Percentiles rank a stretch among this genome's conserved stretches.
Evolutionary conservation across 2,888 invertebrate genomes (phyloP).

Genomic region (Andrena hattorfiana): DNA sequence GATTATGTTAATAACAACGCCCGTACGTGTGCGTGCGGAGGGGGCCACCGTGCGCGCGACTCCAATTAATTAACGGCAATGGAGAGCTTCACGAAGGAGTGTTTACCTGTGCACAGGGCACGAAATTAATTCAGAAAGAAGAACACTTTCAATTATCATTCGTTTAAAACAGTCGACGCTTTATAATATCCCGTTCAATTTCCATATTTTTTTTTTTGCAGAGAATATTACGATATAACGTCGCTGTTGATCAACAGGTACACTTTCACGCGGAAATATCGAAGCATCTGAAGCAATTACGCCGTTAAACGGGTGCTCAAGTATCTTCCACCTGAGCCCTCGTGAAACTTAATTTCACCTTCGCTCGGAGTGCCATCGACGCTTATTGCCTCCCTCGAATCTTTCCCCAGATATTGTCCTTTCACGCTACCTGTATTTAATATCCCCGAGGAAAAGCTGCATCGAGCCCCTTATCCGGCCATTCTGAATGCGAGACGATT

Average conservation of each 20-base stretch:
- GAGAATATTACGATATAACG: not conserved
- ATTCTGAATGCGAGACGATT: not conserved
- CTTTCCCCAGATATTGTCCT: not conserved
- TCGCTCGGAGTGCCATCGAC: not conserved
- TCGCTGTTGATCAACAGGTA: conserved; percentile 47
- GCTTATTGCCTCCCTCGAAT: not conserved
- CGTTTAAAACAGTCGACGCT: not conserved
- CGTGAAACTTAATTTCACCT: conserved; percentile 31
- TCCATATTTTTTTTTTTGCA: too few relatives aligned
- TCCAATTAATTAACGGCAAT: conserved; percentile 29
- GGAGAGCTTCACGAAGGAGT: not conserved
- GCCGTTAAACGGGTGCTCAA: conserved; percentile 28
- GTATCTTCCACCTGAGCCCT: conserved; percentile 27
- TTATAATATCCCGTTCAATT: not conserved
- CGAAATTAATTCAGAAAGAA: not conserved
- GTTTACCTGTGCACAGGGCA: not conserved
- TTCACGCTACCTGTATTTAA: not conserved
- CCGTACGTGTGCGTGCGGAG: not conserved
- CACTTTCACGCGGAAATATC: conserved; percentile 15
- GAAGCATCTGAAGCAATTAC: conserved; percentile 44
- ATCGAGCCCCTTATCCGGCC: not conserved
- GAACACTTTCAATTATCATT: not conserved
- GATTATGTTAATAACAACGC: conserved; percentile 30
- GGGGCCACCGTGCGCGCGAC: not conserved
- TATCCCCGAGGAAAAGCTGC: too few relatives aligned